Base-by-base conservation (phyloP, 2,113 vertebrate genomes). In the Paramormyrops kingsleyae region DNA sequence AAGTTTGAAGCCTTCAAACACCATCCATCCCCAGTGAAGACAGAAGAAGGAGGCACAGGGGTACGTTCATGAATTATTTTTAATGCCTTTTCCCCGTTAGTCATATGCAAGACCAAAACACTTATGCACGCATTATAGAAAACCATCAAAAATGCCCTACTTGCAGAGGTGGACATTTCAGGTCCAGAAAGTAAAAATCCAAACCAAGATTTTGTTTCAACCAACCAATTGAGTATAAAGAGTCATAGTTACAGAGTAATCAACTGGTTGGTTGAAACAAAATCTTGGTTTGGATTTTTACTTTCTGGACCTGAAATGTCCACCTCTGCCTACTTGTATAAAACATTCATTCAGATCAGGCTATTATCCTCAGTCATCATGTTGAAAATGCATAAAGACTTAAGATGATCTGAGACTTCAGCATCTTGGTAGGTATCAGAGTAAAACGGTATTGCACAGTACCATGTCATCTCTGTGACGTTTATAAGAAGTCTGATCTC, bases 1-100 rank as follows among this genome's bases (percentile, higher is more conserved):
- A 96, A 91, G 90, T 98, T 98, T 89, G 97, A 98, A 42, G 94
- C 94, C 7, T 95, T 96, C 92, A 96, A 94, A 90, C 94, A 97
- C 74, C 94, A 94, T 5, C 89, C 95, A 2, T 94, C 96, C 0
- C 56, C 91, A 77, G 92, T 94, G 70, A 97, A 95, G 90, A 87
- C 93, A 59, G 96, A 97, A 89, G 97, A 97, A 91, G 92, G 92
- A 93, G 94, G 95, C 90, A 91, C 93, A n/a, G 89, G 74, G 96
- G 96, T 95, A 90, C 56, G 91, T 95, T 35, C 17, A 77, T 4
- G 88, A 88, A 47, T 47, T 87, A 17, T 87, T 44, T 47, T 46
- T 24, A 83, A 42, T 46, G 31, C n/a, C 24, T 50, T 80, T 88
- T 83, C 44, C 27, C 24, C 4, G 21, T 80, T 53, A 84, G 31